Evolutionary conservation across 2,888 invertebrate species (phyloP), one percentile per base, ranked within the genome.

Genomic region (Bombylius major): DNA sequence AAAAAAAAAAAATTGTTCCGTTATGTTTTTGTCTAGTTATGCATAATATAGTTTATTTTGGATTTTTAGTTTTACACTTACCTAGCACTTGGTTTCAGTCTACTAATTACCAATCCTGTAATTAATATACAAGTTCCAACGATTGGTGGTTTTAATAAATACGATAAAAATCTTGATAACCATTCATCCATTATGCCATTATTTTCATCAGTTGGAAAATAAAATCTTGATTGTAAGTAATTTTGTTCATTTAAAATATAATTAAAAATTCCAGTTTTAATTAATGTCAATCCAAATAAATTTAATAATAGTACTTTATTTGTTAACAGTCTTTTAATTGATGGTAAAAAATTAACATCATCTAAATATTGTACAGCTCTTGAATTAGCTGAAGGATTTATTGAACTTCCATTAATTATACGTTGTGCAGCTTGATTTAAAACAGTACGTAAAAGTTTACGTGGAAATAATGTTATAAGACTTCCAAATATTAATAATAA

Each of bases 171-270:
- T 57, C 80, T 73, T 1, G 79, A 76, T 7, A 71, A 65, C 67
- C 78, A 75, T n/a, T 81, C 78, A 65, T 81, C 80, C 2, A 70
- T 69, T 33, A 80, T 75, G 8, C 81, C 76, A 48, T 74, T 75
- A 52, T 70, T 66, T 31, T 75, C 79, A 53, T 71, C 62, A 68
- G 75, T 75, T 1, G 81, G 77, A 33, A 80, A 69, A 57, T 78
- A 77, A 67, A 80, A 83, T 59, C 79, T 75, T 0, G 82, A 77
- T 63, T 82, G 80, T 61, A 82, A 70, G 62, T 79, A 80, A 51
- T 73, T 70, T 59, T 80, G 77, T 67, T 82, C 81, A 58, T 78
- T 76, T 14, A 72, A 65, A 4, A 71, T 65, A 57, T 78, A 82
- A 66, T 83, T 83, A 2, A 78, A 64, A 1, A 79, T 57, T 1